Base-by-base conservation (phyloP, 1,140 invertebrate species). In the Drosophila burlai region DNA sequence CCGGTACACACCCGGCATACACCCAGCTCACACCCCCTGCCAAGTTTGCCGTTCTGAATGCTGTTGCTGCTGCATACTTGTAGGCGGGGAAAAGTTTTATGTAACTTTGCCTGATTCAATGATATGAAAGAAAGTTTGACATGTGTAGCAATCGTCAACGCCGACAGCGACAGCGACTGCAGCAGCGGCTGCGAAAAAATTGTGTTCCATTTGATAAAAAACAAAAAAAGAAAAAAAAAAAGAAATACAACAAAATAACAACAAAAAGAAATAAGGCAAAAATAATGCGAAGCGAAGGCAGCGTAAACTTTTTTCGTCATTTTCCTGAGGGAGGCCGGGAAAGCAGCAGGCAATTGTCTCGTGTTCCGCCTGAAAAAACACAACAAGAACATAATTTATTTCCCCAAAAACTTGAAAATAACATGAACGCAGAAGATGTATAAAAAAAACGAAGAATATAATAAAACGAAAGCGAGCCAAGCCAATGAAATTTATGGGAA, bases 381-480 rank as follows among this genome's bases (percentile, higher is more conserved):
- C 76, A 79, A 79, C 76, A 79, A 78, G 74, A 78, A 78, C 75
- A 78, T 79, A 79, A 79, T 79, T 79, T 79, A 79, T 79, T 79
- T 79, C 46, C 75, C 54, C 59, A 40, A 79, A 74, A 79, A 72
- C 76, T 78, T 79, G 75, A 78, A 79, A 79, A 79, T 72, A 69
- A 71, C 59, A 63, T 64, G 66, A 69, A 59, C 69, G 67, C 46
- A 57, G 11, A 63, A 63, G 73, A 75, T 63, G 57, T 69, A 62
- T 45, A 62, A 40, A 71, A 68, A 77, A 36, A 11, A 7, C 4
- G 29, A 31, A 31, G 31, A 31, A 54, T 42, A 55, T 34, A 68
- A 77, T 65, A 66, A 76, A 67, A 66, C 36, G n/a, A 50, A 76
- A 42, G 29, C 52, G 55, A 63, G 61, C 62, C 71, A 57, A 63